Conservation (phyloP, 1,140 invertebrate genomes). For the Trichogramma pretiosum region DNA sequence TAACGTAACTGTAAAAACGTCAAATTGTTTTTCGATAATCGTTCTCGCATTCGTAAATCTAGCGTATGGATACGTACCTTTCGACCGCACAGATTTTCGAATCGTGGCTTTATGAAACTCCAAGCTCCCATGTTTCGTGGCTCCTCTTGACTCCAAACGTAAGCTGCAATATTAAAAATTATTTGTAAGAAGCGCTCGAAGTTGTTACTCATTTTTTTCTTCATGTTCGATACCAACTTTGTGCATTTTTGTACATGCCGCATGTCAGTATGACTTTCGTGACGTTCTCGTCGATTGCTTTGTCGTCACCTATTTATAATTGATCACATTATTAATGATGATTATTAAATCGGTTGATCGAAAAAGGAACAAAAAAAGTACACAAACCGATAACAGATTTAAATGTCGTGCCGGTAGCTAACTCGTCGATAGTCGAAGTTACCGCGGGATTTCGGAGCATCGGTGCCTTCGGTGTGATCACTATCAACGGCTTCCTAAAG, state of each 20-base stretch:
- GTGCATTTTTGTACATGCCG: conserved; percentile 73
- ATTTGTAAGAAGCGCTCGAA: neutral
- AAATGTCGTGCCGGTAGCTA: conserved; percentile 43
- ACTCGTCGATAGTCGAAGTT: conserved; percentile 61
- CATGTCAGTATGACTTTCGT: no score
- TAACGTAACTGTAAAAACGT: conserved; percentile 70
- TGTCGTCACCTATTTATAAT: conserved; percentile 68
- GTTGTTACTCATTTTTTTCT: conserved; percentile 47
- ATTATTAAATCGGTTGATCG: no score
- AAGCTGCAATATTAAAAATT: neutral
- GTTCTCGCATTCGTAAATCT: conserved; percentile 10
- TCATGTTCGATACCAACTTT: conserved; percentile 62
- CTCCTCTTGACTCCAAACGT: conserved; percentile 78
- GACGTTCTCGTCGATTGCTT: conserved; percentile 60
- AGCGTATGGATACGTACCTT: conserved; percentile 52
- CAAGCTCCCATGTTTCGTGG: conserved; percentile 81
- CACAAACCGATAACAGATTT: conserved; percentile 72
- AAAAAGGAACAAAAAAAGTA: no score
- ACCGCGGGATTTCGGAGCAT: conserved; percentile 64
- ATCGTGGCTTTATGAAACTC: conserved; percentile 81
- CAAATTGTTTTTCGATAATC: no score
- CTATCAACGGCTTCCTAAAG: conserved; percentile 18
- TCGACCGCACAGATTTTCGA: conserved; percentile 80
- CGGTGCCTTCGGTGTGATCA: conserved; percentile 74
- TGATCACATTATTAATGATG: no score